phyloP scores from a whole-genome alignment of 2,113 vertebrate genomes.

The Syngnathus scovelli region DNA sequence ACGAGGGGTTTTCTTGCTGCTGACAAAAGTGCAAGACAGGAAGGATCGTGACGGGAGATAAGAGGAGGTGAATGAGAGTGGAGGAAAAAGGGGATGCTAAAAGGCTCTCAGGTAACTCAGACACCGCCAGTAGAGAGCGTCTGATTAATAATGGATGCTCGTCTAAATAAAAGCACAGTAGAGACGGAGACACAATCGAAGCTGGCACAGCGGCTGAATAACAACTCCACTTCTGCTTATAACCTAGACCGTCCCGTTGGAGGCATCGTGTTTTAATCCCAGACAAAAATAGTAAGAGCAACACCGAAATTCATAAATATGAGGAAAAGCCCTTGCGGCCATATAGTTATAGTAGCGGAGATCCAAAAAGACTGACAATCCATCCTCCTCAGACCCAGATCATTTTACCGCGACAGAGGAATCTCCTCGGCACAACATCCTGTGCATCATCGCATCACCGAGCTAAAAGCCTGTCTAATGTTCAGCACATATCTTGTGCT shows the following conservation, averaged over 20 bases:
- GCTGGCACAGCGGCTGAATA: constrained; percentile 23
- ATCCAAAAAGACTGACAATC: constrained; percentile 24
- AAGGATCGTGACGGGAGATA: constrained; percentile 31
- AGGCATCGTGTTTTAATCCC: neutral
- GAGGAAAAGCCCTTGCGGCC: neutral
- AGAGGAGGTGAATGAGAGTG: constrained; percentile 22
- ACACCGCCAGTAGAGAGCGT: constrained; percentile 39
- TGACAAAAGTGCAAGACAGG: constrained; percentile 3
- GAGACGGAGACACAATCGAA: constrained; percentile 16
- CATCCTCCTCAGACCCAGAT: constrained; percentile 23
- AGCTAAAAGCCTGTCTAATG: constrained; percentile 20
- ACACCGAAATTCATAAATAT: neutral
- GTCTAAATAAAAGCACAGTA: constrained; percentile 63
- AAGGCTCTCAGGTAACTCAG: constrained; percentile 59
- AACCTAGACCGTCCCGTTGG: neutral
- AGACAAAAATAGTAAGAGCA: neutral
- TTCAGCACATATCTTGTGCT: neutral
- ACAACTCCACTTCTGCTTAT: constrained; percentile 18
- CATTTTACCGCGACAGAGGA: constrained; percentile 39
- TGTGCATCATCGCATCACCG: constrained; percentile 4
- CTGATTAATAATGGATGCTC: constrained; percentile 72
- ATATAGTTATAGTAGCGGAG: constrained; percentile 1
- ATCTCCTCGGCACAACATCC: constrained; percentile 41
- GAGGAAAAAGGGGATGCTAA: constrained; percentile 37
- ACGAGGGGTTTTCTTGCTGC: neutral